Conservation (phyloP, 1,140 invertebrate genomes). For the Drosophila ananassae region DNA sequence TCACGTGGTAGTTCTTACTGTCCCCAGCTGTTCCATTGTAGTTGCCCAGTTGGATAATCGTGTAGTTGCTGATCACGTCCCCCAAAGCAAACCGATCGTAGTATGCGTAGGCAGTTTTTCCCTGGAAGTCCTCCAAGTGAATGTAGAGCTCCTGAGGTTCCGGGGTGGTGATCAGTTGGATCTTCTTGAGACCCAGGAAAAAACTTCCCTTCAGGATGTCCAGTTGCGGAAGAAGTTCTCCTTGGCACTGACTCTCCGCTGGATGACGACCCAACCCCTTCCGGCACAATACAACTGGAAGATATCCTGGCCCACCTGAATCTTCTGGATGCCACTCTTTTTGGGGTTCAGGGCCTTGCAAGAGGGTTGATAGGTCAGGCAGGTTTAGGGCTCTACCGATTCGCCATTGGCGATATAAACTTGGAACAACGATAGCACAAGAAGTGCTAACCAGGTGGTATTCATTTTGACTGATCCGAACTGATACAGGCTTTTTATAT, state of each 20-base stretch:
- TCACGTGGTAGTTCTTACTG: constrained; percentile 17
- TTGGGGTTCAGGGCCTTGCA: constrained; percentile 29
- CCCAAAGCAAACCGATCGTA: constrained; percentile 33
- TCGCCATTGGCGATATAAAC: constrained; percentile 15
- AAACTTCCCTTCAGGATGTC: constrained; percentile 33
- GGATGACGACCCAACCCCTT: constrained; percentile 39
- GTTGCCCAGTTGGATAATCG: constrained; percentile 14
- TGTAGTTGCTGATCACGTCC: constrained; percentile 25
- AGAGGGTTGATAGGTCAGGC: constrained; percentile 9
- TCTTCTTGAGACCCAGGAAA: constrained; percentile 32
- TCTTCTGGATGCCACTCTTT: constrained; percentile 36
- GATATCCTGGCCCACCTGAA: constrained; percentile 19
- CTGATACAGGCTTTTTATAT: too few species aligned
- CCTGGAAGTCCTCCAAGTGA: constrained; percentile 36
- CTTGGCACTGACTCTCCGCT: constrained; percentile 33
- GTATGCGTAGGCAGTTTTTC: constrained; percentile 32
- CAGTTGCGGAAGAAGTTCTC: constrained; percentile 49
- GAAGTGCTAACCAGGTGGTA: constrained; percentile 18
- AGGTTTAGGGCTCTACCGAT: neutral
- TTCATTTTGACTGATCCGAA: constrained; percentile 19
- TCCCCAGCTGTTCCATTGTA: constrained; percentile 40
- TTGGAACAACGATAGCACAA: constrained; percentile 7
- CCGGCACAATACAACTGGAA: constrained; percentile 42
- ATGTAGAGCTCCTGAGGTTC: constrained; percentile 35
- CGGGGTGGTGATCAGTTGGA: constrained; percentile 20